phyloP scores from a whole-genome alignment of 1,140 invertebrate species.

The Drosophila nigrodunni region DNA sequence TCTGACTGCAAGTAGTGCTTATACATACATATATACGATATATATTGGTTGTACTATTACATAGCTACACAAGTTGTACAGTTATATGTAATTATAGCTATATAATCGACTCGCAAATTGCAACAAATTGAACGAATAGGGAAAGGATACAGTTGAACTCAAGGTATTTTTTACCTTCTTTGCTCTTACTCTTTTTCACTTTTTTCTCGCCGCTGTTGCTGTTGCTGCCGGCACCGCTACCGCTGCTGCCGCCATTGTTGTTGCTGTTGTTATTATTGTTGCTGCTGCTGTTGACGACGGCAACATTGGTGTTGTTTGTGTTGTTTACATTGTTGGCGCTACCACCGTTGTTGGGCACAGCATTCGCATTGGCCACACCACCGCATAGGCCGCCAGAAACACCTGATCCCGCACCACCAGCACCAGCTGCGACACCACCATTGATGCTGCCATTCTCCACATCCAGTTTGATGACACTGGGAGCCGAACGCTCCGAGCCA shows the following conservation, averaged over 20 bases:
- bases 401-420: neutral
- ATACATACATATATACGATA: conserved; percentile 30
- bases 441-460: conserved; percentile 37
- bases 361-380: conserved; percentile 26
- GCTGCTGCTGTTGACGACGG: conserved; percentile 36
- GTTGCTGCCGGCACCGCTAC: conserved; percentile 62
- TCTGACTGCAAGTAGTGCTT: neutral
- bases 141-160: conserved; percentile 67
- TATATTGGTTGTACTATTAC: conserved; percentile 20
- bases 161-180: conserved; percentile 82
- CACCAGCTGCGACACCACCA: conserved; percentile 6
- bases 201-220: conserved; percentile 83
- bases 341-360: conserved; percentile 21
- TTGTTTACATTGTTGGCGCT: conserved; percentile 26
- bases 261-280: conserved; percentile 32
- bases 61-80: conserved; percentile 27
- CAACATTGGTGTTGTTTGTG: conserved; percentile 14
- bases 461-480: conserved; percentile 32
- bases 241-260: conserved; percentile 42
- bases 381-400: conserved; percentile 2
- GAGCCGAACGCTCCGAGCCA: conserved; percentile 53
- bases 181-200: conserved; percentile 84
- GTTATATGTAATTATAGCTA: conserved; percentile 17
- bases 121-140: conserved; percentile 69
- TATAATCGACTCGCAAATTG: conserved; percentile 61